A percentile compares a stretch with the other conserved stretches of the same genome.
phyloP scores from a whole-genome alignment of 2,113 vertebrate genomes.

The Crotalus tigris region DNA sequence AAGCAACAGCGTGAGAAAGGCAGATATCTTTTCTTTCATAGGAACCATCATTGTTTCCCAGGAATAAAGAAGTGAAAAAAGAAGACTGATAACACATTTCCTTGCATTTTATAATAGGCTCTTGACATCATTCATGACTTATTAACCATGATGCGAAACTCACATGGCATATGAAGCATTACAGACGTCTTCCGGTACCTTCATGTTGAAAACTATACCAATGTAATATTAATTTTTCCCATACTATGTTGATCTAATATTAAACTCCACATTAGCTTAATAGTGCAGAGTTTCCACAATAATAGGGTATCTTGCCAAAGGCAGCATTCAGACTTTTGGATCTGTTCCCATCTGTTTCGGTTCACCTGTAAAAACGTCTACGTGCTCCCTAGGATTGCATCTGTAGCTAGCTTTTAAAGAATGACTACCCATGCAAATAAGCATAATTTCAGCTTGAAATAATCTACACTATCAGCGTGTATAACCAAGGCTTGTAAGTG shows the following conservation, averaged over 20 bases:
- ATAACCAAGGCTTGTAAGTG: conserved; percentile 63
- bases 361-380: conserved; percentile 90
- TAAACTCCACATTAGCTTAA: conserved; percentile 79
- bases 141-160: conserved; percentile 65
- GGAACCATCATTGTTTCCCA: conserved; percentile 71
- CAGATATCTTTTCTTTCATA: conserved; percentile 64
- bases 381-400: conserved; percentile 80
- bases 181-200: conserved; percentile 60
- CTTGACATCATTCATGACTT: conserved; percentile 68
- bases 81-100: conserved; percentile 59
- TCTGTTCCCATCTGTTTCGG: conserved; percentile 80
- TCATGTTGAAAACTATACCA: conserved; percentile 60
- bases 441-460: conserved; percentile 80
- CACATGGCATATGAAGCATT: conserved; percentile 47
- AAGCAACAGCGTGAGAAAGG: conserved; percentile 61
- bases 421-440: conserved; percentile 83
- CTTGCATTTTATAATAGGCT: conserved; percentile 67
- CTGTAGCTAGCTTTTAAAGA: conserved; percentile 82
- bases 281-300: conserved; percentile 81
- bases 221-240: conserved; percentile 70
- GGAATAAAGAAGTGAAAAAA: conserved; percentile 66
- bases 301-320: conserved; percentile 81
- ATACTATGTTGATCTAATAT: conserved; percentile 73
- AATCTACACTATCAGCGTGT: conserved; percentile 73
- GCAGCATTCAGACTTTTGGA: conserved; percentile 81